These are phyloP conservation scores for Apotomis betuletana DNA, from an alignment of 2,888 invertebrate species.

Conservation along the genomic window DNA sequence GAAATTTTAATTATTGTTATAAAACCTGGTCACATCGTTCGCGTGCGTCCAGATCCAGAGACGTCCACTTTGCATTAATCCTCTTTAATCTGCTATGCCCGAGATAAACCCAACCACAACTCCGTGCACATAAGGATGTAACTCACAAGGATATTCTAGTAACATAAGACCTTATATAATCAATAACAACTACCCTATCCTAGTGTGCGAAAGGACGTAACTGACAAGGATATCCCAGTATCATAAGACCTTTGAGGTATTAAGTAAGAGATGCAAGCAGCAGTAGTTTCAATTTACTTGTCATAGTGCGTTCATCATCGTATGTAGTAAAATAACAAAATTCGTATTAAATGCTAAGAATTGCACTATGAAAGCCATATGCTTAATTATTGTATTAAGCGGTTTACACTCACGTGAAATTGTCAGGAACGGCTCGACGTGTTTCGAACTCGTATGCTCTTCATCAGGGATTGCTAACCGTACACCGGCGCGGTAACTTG, in stretches of 20 bases:
- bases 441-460: no score
- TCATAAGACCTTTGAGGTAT: background rate
- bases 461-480: no score
- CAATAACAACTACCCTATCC: background rate
- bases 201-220: background rate
- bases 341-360: background rate
- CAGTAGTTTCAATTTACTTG: slow-evolving; percentile 57
- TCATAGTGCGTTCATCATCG: slow-evolving; percentile 45
- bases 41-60: slow-evolving; percentile 53
- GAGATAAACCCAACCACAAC: slow-evolving; percentile 52
- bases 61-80: slow-evolving; percentile 55
- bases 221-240: background rate
- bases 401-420: no score
- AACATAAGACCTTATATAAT: slow-evolving; percentile 13
- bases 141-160: background rate
- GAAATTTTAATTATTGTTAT: slow-evolving; percentile 21
- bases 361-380: background rate
- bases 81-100: slow-evolving; percentile 54
- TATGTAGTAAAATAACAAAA: slow-evolving; percentile 2
- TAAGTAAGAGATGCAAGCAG: slow-evolving; percentile 33
- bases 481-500: no score
- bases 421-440: no score
- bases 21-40: slow-evolving; percentile 48
- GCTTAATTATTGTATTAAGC: no score
- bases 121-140: background rate